Conservation (phyloP, 2,113 vertebrate species). For the Falco punctatus region DNA sequence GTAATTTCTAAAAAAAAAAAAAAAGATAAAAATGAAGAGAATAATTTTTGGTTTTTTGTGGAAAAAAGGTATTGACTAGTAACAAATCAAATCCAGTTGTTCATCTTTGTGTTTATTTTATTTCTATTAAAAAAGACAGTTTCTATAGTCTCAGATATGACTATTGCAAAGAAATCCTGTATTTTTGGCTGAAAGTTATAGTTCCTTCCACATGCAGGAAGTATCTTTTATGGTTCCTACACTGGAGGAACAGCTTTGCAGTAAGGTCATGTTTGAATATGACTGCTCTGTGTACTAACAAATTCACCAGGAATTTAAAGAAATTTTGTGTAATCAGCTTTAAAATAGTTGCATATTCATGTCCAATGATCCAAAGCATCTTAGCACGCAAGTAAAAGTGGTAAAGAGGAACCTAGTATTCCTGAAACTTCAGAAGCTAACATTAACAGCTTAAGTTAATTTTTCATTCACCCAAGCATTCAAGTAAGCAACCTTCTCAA, state of each 20-base stretch:
- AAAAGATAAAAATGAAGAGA: neutral
- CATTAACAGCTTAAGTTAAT: neutral
- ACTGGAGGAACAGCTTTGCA: neutral
- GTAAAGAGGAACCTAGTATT: neutral
- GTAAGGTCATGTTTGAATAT: neutral
- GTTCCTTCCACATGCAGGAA: neutral
- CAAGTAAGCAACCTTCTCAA: neutral
- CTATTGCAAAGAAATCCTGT: neutral
- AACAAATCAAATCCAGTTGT: neutral
- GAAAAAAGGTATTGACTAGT: neutral
- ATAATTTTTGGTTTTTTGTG: neutral
- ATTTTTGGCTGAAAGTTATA: neutral
- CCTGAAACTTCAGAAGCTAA: neutral
- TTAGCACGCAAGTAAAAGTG: neutral
- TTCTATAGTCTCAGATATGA: neutral
- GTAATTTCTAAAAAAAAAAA: neutral
- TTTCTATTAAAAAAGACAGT: neutral
- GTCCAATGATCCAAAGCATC: neutral
- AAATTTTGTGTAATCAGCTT: neutral
- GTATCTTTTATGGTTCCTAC: neutral
- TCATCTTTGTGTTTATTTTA: neutral
- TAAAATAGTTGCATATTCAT: neutral
- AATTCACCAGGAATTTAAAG: neutral
- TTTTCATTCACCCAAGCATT: neutral
- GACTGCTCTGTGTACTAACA: neutral